A percentile compares a stretch with the other conserved stretches of the same genome.
Evolutionary conservation across 2,113 vertebrate genomes (phyloP).

Genomic region (Erythrolamprus reginae): DNA sequence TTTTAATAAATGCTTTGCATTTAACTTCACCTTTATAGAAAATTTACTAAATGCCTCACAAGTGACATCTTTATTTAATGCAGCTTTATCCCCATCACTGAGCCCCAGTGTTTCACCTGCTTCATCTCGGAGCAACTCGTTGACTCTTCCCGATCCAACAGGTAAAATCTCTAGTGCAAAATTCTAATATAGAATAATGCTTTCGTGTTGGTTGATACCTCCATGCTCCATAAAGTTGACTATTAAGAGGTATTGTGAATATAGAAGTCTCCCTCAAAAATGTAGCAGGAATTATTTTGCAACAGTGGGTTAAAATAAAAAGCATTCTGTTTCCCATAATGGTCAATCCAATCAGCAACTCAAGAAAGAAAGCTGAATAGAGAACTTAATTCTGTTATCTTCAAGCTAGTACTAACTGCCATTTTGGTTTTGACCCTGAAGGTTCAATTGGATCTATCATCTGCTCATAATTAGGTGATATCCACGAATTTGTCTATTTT

Average conservation of each 20-base stretch:
- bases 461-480: not conserved
- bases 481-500: not conserved
- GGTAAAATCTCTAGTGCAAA: slow-evolving; percentile 58
- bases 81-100: slow-evolving; percentile 73
- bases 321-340: not conserved
- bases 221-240: not conserved
- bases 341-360: not conserved
- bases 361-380: not conserved
- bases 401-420: not conserved
- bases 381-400: not conserved
- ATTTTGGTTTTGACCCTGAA: not conserved
- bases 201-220: not conserved
- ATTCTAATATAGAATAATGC: not conserved
- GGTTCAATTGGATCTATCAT: not conserved
- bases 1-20: not conserved
- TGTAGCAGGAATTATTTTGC: not conserved
- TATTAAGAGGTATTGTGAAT: not conserved
- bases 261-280: not conserved
- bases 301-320: not conserved
- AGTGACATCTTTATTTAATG: slow-evolving; percentile 32
- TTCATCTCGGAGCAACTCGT: slow-evolving; percentile 75
- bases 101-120: slow-evolving; percentile 74
- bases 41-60: not conserved
- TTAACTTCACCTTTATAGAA: not conserved
- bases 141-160: slow-evolving; percentile 64